Conservation (phyloP, 1,140 invertebrate genomes). For the Linepithema humile region DNA sequence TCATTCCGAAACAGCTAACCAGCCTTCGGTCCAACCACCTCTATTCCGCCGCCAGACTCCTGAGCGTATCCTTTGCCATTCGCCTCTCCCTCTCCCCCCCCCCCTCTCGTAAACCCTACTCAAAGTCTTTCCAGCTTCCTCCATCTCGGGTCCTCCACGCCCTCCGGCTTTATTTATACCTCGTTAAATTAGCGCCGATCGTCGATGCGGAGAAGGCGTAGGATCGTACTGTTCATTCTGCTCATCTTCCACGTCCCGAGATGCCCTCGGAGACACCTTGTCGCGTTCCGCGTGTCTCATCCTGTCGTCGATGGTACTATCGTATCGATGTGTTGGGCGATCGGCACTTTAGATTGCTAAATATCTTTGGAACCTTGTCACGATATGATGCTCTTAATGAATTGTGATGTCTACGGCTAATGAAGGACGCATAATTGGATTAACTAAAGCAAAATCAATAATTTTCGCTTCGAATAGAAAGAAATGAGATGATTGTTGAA, state of each 20-base stretch:
- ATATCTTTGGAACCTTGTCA: not conserved
- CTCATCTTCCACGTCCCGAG: not conserved
- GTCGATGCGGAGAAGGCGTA: constrained; percentile 59
- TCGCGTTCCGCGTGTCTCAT: constrained; percentile 64
- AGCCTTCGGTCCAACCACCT: constrained; percentile 70
- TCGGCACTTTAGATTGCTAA: constrained; percentile 20
- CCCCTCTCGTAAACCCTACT: constrained; percentile 57
- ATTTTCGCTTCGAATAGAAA: no score
- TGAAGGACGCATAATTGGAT: not conserved
- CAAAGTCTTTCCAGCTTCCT: constrained; percentile 68
- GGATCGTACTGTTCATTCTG: constrained; percentile 34
- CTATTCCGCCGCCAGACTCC: constrained; percentile 65
- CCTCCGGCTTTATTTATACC: constrained; percentile 77
- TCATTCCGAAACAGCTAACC: constrained; percentile 78
- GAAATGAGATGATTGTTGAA: no score
- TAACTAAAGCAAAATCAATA: not conserved
- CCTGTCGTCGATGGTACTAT: constrained; percentile 47
- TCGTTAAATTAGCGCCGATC: constrained; percentile 81
- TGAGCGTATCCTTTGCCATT: constrained; percentile 20
- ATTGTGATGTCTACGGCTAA: not conserved
- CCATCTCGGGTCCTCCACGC: constrained; percentile 25
- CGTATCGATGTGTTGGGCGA: not conserved
- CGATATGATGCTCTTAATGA: not conserved
- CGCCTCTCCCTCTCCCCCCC: constrained; percentile 20
- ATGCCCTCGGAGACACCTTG: constrained; percentile 55